Evolutionary conservation across 2,797 vertebrate species (phyloP).

Genomic region (Astyanax mexicanus): DNA sequence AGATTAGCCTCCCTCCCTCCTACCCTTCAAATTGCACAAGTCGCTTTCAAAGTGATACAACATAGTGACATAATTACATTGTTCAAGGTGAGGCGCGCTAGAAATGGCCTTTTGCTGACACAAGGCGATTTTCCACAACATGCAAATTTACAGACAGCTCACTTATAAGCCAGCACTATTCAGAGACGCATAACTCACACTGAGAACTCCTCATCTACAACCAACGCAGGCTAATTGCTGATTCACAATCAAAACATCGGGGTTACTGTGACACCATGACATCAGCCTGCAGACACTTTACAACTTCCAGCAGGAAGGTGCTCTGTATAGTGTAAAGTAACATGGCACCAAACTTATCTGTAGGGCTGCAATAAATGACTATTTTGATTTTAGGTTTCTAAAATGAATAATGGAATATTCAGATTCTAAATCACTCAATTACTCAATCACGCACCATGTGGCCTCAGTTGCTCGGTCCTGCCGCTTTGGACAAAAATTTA

Average conservation of each 20-base stretch:
- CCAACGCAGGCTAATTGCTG: slow-evolving; percentile 49
- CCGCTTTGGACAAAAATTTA: too few relatives aligned
- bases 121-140: slow-evolving; percentile 63
- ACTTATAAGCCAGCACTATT: slow-evolving; percentile 45
- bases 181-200: slow-evolving; percentile 43
- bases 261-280: slow-evolving; percentile 49
- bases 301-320: slow-evolving; percentile 26
- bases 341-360: neutral
- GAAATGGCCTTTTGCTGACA: slow-evolving; percentile 62
- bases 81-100: slow-evolving; percentile 58
- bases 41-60: slow-evolving; percentile 64
- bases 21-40: slow-evolving; percentile 66
- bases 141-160: slow-evolving; percentile 59
- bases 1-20: slow-evolving; percentile 68
- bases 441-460: too few relatives aligned
- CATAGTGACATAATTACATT: slow-evolving; percentile 66
- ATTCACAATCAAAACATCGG: slow-evolving; percentile 44
- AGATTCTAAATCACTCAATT: too few relatives aligned
- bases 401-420: too few relatives aligned
- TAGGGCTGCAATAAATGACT: too few relatives aligned
- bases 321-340: slow-evolving; percentile 31
- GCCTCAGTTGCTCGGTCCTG: too few relatives aligned
- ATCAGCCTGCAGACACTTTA: neutral
- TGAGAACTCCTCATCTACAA: slow-evolving; percentile 30
- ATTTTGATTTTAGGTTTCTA: too few relatives aligned